Evolutionary conservation across 2,797 vertebrate genomes (phyloP), one percentile per base, ranked within the genome.

Genomic region (Neosalanx taihuensis): DNA sequence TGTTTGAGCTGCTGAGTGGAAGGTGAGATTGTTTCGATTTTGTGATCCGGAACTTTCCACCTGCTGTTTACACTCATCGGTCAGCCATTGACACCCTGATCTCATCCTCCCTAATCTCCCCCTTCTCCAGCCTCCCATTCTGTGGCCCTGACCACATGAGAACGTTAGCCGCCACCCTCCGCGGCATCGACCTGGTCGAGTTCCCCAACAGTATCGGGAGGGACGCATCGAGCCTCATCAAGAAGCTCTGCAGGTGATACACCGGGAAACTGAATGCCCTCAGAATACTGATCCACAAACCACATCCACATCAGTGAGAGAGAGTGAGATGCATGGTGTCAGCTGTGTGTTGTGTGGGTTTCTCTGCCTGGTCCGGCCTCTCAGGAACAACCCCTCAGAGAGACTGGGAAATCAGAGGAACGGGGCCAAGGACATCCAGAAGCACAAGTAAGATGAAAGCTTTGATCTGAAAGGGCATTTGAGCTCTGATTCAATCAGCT

Each of bases 1-100:
- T 93, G 72, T 94, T 89, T 80, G 91, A 94, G 73, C 87, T 93
- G 53, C 90, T 94, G 62, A 92, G 81, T 23, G 91, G 89, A 76
- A 78, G 89, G 93, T 93, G 79, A 71, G 85, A 69, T 75, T 70
- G 2, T 26, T 29, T 35, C 29, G 5, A 30, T 53, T 20, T 9
- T 12, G 41, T 7, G 64, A 15, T 60, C 37, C 12, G 15, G 51
- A 56, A n/a, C 51, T 1, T 74, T 75, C 65, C 30, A 75, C 6
- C 30, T 9, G 17, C 41, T 73, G 18, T 72, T 26, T 29, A 46
- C 10, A 0, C 41, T 17, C 51, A 56, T n/a, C 51, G 18, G 20
- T 5, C 61, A 41, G 33, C 12, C 59, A 30, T 59, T 60, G 33
- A 60, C 29, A 20, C 41, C 37, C 37, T 20, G 13, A 46, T 46